Base-by-base conservation (phyloP, 2,113 vertebrate genomes). In the Athene noctua region DNA sequence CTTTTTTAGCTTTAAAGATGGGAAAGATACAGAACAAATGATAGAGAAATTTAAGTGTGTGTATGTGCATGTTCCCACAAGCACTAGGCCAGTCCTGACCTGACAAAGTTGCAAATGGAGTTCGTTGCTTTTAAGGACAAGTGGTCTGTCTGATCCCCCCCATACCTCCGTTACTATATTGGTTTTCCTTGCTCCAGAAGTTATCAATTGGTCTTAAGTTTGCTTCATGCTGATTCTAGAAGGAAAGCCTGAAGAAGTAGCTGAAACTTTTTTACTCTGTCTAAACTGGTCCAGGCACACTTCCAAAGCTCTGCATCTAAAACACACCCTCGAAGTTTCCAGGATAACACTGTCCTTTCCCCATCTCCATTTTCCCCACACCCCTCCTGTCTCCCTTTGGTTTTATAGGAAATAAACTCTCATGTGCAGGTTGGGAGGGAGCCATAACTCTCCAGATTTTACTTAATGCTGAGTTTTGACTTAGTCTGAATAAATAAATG, bases 261-360 rank as follows among this genome's bases (percentile, higher is more conserved):
- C 11, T 63, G 23, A 36, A 68, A 12, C 12, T 59, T 4, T 52
- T 70, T 70, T 32, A 23, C 11, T 54, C 32, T 77, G 5, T 40
- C 47, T 83, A 25, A 77, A 86, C 6, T 32, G 2, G 1, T 73
- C 36, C 0, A 0, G 30, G 14, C 7, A 27, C 9, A 9, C 8
- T 86, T 80, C 36, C 34, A 66, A 94, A 96, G 14, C 47, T 27
- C 57, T 57, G 18, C 9, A 49, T 44, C 42, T 74, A 40, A 54
- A 30, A 34, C 10, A 29, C 19, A 8, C 4, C 13, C 5, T 82
- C n/a, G 52, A 91, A 91, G 15, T 36, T 74, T 83, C 42, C 10
- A 29, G 27, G 8, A n/a, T 70, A 21, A 16, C 5, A 13, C 7
- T 22, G 10, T 70, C 21, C 27, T 36, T 80, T 18, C 19, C 3